These are phyloP conservation scores for Enhydra lutris DNA, from an alignment of 2,113 vertebrate species.

Conservation along the genomic window DNA sequence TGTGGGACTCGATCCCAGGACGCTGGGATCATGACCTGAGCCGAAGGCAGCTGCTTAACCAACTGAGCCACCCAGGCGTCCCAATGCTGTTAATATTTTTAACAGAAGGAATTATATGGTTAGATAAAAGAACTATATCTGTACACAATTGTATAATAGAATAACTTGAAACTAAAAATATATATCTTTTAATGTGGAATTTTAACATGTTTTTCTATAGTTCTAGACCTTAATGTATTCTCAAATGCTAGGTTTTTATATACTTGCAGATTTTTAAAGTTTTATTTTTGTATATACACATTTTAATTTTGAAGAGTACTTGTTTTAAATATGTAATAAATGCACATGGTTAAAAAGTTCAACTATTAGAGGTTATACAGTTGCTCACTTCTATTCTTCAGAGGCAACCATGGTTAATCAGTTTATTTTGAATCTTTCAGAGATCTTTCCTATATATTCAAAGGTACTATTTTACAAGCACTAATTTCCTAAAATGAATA, in stretches of 20 bases:
- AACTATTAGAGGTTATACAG: not conserved
- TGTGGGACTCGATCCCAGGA: no score
- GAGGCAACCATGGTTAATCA: not conserved
- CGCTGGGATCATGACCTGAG: no score
- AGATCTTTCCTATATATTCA: conserved; percentile 18
- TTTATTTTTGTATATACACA: conserved; percentile 17
- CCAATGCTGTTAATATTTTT: conserved; percentile 8
- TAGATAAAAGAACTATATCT: not conserved
- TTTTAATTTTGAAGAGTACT: conserved; percentile 47
- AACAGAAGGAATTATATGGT: not conserved
- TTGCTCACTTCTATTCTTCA: not conserved
- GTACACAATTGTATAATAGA: not conserved
- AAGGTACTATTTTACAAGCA: not conserved
- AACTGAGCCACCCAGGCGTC: no score
- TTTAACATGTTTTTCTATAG: not conserved
- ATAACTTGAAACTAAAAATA: conserved; percentile 27
- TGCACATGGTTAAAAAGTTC: not conserved
- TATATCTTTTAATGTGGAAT: not conserved
- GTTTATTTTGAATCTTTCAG: conserved; percentile 15
- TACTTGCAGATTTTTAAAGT: not conserved
- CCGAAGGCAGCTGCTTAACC: no score
- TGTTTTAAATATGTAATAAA: conserved; percentile 18
- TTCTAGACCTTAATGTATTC: not conserved
- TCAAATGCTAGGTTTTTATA: conserved; percentile 17
- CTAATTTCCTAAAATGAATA: conserved; percentile 38